These are phyloP conservation scores for Bufotes viridis DNA, from an alignment of 2,797 vertebrate genomes.

Conservation along the genomic window DNA sequence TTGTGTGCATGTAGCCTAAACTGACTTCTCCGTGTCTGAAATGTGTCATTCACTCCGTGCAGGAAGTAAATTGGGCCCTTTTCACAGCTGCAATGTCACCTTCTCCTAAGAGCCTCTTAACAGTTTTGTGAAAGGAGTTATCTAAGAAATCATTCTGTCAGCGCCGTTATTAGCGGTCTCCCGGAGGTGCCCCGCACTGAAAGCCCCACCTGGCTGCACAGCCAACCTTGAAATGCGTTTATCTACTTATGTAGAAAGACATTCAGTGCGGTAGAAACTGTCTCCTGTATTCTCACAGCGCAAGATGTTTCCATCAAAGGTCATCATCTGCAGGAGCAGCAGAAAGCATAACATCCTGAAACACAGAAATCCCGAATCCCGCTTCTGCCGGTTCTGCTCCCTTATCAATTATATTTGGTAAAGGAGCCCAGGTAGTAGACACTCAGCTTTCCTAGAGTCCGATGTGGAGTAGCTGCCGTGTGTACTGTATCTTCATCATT, in stretches of 20 bases:
- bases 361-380: background rate
- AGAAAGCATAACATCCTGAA: background rate
- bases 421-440: background rate
- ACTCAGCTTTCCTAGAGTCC: background rate
- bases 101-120: constrained; percentile 51
- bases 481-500: too few relatives aligned
- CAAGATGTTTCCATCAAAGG: background rate
- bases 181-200: constrained; percentile 25
- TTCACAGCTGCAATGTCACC: constrained; percentile 56
- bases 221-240: constrained; percentile 25
- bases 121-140: constrained; percentile 39
- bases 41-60: background rate
- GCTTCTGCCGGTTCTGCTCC: too few relatives aligned
- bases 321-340: background rate
- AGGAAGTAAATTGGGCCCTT: constrained; percentile 12
- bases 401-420: background rate
- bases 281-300: background rate
- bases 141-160: constrained; percentile 47
- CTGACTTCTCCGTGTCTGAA: background rate
- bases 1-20: too few relatives aligned
- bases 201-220: constrained; percentile 22
- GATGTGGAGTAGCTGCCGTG: too few relatives aligned
- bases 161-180: constrained; percentile 45
- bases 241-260: background rate
- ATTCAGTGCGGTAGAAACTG: background rate